These are phyloP conservation scores for Erithacus rubecula DNA, from an alignment of 2,797 vertebrate species.

Conservation along the genomic window DNA sequence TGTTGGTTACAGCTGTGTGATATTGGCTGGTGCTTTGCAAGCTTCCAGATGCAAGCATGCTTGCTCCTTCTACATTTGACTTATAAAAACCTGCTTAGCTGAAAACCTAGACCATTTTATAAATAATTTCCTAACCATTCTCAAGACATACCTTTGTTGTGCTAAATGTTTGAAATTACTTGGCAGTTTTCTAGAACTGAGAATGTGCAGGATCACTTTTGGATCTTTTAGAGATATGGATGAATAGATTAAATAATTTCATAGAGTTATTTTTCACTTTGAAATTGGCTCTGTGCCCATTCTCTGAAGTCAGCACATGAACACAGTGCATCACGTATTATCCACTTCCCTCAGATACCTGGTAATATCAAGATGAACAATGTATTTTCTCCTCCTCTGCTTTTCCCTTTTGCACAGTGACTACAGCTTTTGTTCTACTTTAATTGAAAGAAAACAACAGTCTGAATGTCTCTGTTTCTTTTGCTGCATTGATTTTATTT, in stretches of 20 bases:
- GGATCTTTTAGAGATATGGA: background rate
- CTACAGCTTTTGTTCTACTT: background rate
- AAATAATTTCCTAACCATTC: background rate
- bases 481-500: background rate
- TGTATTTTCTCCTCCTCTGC: background rate
- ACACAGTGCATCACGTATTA: accelerated
- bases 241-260: background rate
- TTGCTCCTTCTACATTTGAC: background rate
- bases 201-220: background rate
- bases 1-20: background rate
- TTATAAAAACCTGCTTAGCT: background rate
- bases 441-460: background rate
- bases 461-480: background rate
- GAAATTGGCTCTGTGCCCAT: background rate
- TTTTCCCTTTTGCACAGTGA: background rate
- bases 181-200: background rate
- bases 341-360: background rate
- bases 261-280: background rate
- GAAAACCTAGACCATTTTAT: background rate
- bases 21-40: background rate
- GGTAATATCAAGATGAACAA: background rate
- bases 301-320: background rate
- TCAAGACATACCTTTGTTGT: background rate
- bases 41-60: background rate
- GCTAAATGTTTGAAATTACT: background rate